phyloP scores from a whole-genome alignment of 2,113 vertebrate genomes.

The Lycaon pictus region DNA sequence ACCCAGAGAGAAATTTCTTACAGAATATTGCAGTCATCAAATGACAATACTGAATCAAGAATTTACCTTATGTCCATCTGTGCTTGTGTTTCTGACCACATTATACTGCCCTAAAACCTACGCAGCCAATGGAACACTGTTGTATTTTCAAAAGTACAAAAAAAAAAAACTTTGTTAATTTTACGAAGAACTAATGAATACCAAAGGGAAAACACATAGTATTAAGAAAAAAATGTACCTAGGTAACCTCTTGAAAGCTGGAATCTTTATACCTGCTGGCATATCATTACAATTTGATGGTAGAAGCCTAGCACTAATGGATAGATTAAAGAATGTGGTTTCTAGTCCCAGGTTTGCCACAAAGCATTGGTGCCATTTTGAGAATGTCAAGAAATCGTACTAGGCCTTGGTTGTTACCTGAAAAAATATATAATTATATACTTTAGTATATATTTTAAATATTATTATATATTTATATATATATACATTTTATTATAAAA shows the following conservation, averaged over 20 bases:
- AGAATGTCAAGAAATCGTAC: constrained; percentile 31
- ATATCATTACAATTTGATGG: background rate
- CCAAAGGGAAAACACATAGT: background rate
- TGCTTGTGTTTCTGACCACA: background rate
- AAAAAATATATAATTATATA: background rate
- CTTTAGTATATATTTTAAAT: background rate
- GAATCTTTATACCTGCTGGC: background rate
- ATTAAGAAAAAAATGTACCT: background rate
- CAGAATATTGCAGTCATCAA: background rate
- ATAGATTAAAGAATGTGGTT: background rate
- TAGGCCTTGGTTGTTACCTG: background rate
- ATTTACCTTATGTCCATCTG: background rate
- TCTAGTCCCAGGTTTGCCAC: background rate
- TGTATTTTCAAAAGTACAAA: background rate
- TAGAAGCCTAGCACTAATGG: background rate
- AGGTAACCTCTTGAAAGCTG: background rate
- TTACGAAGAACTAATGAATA: background rate
- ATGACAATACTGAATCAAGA: background rate
- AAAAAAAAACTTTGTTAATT: background rate
- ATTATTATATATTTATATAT: background rate
- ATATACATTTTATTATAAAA: background rate
- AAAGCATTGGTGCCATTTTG: background rate
- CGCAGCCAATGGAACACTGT: background rate
- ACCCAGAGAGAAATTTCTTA: background rate
- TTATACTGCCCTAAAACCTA: background rate